Percentiles rank a stretch among this genome's conserved stretches.
Evolutionary conservation across 2,888 invertebrate genomes (phyloP).

Genomic region (Sycophila texana): DNA sequence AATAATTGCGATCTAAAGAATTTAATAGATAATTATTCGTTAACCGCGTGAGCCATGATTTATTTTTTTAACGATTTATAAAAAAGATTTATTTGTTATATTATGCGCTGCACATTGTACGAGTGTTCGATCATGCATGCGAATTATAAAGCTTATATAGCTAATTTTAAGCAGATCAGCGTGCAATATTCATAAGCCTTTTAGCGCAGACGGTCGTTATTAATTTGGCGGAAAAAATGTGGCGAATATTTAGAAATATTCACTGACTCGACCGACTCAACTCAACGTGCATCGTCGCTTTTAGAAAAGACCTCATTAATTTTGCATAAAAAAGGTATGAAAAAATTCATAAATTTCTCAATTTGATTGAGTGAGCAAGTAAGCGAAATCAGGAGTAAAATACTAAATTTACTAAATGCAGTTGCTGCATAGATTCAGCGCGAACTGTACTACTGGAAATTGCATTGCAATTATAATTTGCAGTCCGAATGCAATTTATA

Average conservation of each 20-base stretch:
- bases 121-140: slow-evolving; percentile 2
- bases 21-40: too few species aligned
- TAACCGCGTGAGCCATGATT: not conserved
- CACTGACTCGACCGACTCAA: too few species aligned
- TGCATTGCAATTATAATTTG: too few species aligned
- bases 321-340: not conserved
- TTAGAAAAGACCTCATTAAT: not conserved
- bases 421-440: not conserved
- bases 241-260: not conserved
- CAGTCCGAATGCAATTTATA: too few species aligned
- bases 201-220: not conserved
- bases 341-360: not conserved
- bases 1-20: too few species aligned
- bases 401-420: not conserved
- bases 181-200: slow-evolving; percentile 10
- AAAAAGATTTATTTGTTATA: slow-evolving; percentile 4
- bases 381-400: not conserved
- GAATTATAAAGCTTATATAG: not conserved
- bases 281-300: too few species aligned
- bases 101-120: slow-evolving; percentile 4
- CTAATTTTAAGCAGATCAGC: not conserved
- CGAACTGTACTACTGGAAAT: not conserved
- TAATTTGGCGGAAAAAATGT: slow-evolving; percentile 1
- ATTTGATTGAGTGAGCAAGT: not conserved
- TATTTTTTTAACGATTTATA: not conserved